Percentiles rank a stretch among this genome's conserved stretches.
Conservation (phyloP, 2,888 invertebrate species). For the Synanthedon tipuliformis region DNA sequence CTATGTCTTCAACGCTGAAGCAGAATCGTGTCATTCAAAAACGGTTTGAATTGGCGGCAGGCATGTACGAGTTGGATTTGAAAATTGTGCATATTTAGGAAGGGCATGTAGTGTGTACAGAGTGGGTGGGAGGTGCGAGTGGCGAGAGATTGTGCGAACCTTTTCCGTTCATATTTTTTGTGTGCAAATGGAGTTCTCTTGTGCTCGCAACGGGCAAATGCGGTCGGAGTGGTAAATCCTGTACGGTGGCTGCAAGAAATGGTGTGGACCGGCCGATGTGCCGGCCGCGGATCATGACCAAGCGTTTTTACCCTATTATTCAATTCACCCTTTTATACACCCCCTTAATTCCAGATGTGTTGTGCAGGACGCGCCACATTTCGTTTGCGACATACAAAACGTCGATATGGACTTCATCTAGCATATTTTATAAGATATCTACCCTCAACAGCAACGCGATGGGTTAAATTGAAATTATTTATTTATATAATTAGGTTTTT, state of each 20-base stretch:
- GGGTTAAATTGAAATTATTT: no score
- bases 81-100: no score
- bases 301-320: slow-evolving; percentile 35
- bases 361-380: slow-evolving; percentile 3
- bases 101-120: slow-evolving; percentile 8
- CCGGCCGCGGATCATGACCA: slow-evolving; percentile 29
- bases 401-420: neutral
- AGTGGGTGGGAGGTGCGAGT: slow-evolving; percentile 1
- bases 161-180: slow-evolving; percentile 46
- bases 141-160: slow-evolving; percentile 11
- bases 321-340: slow-evolving; percentile 17
- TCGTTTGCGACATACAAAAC: neutral
- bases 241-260: slow-evolving; percentile 37
- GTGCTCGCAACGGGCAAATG: slow-evolving; percentile 43
- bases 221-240: slow-evolving; percentile 47
- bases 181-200: slow-evolving; percentile 54
- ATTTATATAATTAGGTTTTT: no score
- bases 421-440: no score
- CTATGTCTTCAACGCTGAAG: no score
- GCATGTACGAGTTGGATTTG: no score
- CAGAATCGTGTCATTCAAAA: no score
- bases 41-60: no score
- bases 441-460: no score
- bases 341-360: slow-evolving; percentile 8
- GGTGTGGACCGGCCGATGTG: slow-evolving; percentile 9